phyloP scores from a whole-genome alignment of 2,113 vertebrate genomes.

The Microtus richardsoni region DNA sequence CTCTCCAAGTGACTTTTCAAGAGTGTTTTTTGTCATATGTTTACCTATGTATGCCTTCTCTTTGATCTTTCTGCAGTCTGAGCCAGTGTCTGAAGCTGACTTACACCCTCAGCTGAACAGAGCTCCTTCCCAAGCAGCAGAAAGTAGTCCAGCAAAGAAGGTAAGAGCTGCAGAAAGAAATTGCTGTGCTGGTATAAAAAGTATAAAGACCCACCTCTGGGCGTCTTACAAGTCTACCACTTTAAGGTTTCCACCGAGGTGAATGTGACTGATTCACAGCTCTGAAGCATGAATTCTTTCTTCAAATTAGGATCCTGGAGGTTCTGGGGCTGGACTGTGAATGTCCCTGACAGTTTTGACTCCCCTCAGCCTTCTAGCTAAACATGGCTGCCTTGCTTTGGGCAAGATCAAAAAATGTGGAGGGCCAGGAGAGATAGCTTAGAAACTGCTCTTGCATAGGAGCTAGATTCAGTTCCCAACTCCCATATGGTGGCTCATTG shows the following conservation, averaged over 20 bases:
- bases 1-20: slow-evolving; percentile 6
- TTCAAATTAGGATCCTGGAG: slow-evolving; percentile 65
- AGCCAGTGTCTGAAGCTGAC: slow-evolving; percentile 86
- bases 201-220: slow-evolving; percentile 6
- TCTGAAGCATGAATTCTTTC: slow-evolving; percentile 32
- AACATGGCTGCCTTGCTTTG: background rate
- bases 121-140: slow-evolving; percentile 86
- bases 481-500: no score
- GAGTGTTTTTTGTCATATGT: background rate
- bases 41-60: slow-evolving; percentile 26
- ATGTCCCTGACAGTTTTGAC: background rate
- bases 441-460: background rate
- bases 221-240: background rate
- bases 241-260: slow-evolving; percentile 28
- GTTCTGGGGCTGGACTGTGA: background rate
- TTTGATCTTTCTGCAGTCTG: slow-evolving; percentile 88
- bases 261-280: background rate
- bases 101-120: slow-evolving; percentile 84
- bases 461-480: background rate
- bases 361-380: background rate
- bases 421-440: background rate
- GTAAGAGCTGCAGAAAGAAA: slow-evolving; percentile 81
- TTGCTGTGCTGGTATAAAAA: background rate
- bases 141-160: slow-evolving; percentile 89
- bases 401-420: background rate